Evolutionary conservation across 2,113 vertebrate species (phyloP).

Genomic region (Macquaria australasica): DNA sequence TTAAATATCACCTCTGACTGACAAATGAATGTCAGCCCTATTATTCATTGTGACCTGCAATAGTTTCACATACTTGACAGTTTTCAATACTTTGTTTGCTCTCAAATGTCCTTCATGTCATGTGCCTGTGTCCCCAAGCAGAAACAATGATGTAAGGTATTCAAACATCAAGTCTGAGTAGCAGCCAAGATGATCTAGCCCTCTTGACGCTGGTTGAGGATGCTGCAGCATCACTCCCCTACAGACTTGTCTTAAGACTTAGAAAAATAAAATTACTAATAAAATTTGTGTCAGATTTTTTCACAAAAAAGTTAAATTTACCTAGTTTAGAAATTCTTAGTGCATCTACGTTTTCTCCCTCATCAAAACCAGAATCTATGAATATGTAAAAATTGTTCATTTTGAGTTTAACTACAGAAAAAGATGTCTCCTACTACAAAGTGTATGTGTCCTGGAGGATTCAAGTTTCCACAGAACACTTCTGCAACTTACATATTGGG

Average conservation of each 20-base stretch:
- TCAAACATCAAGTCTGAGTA: background rate
- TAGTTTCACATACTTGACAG: background rate
- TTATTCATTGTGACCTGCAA: background rate
- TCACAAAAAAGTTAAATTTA: background rate
- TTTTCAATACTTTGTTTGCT: background rate
- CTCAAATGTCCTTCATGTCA: background rate
- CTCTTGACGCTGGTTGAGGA: background rate
- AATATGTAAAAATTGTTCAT: background rate
- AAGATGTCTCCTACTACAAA: background rate
- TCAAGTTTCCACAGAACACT: background rate
- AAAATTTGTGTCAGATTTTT: background rate
- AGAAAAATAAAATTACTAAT: background rate
- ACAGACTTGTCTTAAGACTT: background rate
- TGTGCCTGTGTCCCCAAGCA: background rate
- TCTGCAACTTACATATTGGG: background rate
- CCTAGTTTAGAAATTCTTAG: background rate
- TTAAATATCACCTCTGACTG: background rate
- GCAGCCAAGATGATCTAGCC: background rate
- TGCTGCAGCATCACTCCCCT: background rate
- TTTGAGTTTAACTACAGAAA: background rate
- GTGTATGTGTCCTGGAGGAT: background rate
- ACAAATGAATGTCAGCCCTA: background rate
- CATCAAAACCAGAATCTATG: background rate
- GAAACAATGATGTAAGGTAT: background rate
- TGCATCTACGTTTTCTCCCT: background rate